Evolutionary conservation across 2,888 invertebrate species (phyloP).

Genomic region (Neelides folsomi): DNA sequence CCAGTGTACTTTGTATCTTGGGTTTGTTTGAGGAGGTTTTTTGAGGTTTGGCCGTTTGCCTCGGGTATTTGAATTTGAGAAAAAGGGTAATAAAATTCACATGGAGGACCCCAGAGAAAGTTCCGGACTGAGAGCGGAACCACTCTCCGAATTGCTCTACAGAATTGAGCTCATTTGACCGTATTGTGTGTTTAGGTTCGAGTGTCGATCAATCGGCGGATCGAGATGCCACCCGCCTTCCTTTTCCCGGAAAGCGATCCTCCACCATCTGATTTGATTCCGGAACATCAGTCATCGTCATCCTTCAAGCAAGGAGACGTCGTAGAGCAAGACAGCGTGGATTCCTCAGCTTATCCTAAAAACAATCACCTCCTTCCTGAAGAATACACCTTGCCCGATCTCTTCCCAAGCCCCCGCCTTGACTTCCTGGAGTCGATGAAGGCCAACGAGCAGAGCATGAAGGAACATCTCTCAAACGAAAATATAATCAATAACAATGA

Average conservation of each 20-base stretch:
- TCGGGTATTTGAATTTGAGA: too few relatives aligned
- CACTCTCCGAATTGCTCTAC: too few relatives aligned
- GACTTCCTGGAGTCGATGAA: neutral
- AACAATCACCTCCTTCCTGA: slow-evolving; percentile 10
- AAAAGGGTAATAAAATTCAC: too few relatives aligned
- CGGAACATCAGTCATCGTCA: slow-evolving; percentile 31
- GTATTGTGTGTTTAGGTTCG: slow-evolving; percentile 42
- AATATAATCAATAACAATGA: too few relatives aligned
- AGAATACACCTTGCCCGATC: slow-evolving; percentile 31
- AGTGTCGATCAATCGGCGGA: slow-evolving; percentile 56
- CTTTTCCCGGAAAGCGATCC: slow-evolving; percentile 63
- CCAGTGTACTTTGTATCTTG: too few relatives aligned
- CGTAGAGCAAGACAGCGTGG: slow-evolving; percentile 5
- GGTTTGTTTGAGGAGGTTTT: too few relatives aligned
- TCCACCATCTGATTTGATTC: slow-evolving; percentile 45
- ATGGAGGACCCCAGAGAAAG: too few relatives aligned
- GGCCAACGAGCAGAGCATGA: too few relatives aligned
- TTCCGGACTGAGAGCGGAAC: too few relatives aligned
- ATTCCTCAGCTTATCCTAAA: slow-evolving; percentile 8
- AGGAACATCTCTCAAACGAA: too few relatives aligned
- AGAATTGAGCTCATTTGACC: too few relatives aligned
- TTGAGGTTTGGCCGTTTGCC: too few relatives aligned
- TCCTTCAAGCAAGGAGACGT: slow-evolving; percentile 32
- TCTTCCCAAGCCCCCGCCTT: slow-evolving; percentile 22
- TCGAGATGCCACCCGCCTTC: slow-evolving; percentile 71